These are phyloP conservation scores for Lepidurus apus DNA, from an alignment of 1,140 invertebrate genomes.

Conservation along the genomic window DNA sequence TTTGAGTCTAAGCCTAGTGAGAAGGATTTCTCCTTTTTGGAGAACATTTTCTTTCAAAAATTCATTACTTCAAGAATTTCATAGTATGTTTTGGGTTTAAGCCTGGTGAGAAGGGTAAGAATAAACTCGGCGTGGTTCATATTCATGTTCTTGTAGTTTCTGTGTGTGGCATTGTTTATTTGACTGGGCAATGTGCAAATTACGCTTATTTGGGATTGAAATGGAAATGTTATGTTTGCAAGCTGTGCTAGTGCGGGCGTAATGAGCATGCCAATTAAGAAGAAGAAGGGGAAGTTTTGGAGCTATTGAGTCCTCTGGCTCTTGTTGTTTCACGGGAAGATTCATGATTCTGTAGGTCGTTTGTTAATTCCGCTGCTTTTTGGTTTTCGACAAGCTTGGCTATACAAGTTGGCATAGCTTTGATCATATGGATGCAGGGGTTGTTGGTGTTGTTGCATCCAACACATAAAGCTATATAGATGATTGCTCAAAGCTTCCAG, in stretches of 20 bases:
- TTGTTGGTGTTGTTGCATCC: background rate
- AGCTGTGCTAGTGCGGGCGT: background rate
- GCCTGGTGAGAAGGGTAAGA: too few species aligned
- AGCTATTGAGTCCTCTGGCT: background rate
- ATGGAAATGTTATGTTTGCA: background rate
- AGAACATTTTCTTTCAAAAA: too few species aligned
- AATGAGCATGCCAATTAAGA: constrained; percentile 1
- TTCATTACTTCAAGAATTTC: too few species aligned
- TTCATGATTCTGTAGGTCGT: background rate
- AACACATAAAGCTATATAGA: constrained; percentile 10
- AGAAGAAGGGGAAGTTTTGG: background rate
- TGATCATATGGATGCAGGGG: background rate
- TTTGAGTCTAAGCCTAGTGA: too few species aligned
- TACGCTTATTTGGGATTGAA: background rate
- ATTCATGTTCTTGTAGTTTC: background rate
- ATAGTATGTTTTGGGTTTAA: too few species aligned
- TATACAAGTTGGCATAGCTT: background rate
- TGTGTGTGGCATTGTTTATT: background rate
- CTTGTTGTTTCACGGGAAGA: background rate
- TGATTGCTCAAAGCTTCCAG: background rate
- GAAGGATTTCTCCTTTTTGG: too few species aligned
- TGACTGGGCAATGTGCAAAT: background rate
- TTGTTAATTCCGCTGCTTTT: constrained; percentile 4
- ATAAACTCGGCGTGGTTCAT: too few species aligned
- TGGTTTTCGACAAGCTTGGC: background rate